Evolutionary conservation across 2,888 invertebrate species (phyloP).

Genomic region (Salpingus planirostris): DNA sequence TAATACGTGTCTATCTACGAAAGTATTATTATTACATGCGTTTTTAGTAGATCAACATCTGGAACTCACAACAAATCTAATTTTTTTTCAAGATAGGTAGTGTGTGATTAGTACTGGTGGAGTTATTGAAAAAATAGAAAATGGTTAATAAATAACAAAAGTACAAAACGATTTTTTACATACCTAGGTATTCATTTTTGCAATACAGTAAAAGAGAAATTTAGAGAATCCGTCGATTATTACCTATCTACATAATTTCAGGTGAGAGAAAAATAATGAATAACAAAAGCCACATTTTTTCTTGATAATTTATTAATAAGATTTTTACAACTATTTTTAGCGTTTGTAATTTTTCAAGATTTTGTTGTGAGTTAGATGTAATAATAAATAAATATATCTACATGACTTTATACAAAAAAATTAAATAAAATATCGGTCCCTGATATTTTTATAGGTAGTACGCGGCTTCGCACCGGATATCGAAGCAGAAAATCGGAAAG

Average conservation of each 20-base stretch:
- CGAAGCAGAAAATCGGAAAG: neutral
- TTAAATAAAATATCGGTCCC: constrained; percentile 39
- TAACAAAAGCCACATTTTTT: constrained; percentile 17
- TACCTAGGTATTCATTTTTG: constrained; percentile 18
- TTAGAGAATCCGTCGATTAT: constrained; percentile 1
- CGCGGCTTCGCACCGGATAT: constrained; percentile 18
- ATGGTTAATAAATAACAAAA: constrained; percentile 19
- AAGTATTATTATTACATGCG: no score
- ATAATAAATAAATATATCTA: constrained; percentile 43
- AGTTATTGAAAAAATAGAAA: constrained; percentile 21
- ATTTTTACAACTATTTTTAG: constrained; percentile 34
- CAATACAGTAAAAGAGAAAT: constrained; percentile 3
- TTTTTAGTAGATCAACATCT: constrained; percentile 31
- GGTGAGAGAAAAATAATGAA: constrained; percentile 6
- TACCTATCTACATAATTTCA: constrained; percentile 7
- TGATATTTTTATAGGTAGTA: constrained; percentile 35
- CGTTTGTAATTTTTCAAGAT: constrained; percentile 32
- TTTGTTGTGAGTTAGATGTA: constrained; percentile 45
- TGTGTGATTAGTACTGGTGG: constrained; percentile 26
- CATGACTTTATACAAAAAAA: constrained; percentile 42
- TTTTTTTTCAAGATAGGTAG: constrained; percentile 17
- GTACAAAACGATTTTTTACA: constrained; percentile 23
- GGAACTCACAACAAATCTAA: constrained; percentile 41
- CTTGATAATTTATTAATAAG: constrained; percentile 33
- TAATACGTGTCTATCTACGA: no score